Conservation (phyloP, 2,797 vertebrate species). For the Enteromius treurensis region DNA sequence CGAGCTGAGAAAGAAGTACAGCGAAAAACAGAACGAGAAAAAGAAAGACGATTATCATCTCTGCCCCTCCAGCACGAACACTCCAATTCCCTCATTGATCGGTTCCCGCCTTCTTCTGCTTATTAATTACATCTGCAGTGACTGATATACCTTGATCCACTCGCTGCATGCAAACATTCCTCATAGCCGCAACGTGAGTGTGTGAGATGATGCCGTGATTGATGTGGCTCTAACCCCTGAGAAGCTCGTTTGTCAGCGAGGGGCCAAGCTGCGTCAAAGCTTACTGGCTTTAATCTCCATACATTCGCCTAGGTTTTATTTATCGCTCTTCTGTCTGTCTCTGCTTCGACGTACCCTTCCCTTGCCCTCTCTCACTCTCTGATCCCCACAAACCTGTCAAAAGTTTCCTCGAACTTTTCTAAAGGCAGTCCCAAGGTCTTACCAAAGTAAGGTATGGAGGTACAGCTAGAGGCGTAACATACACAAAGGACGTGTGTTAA, state of each 20-base stretch:
- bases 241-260: conserved; percentile 54
- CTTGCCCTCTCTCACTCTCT: conserved; percentile 23
- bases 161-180: conserved; percentile 50
- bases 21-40: conserved; percentile 20
- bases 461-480: conserved; percentile 28
- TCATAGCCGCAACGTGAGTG: conserved; percentile 25
- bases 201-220: conserved; percentile 46
- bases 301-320: conserved; percentile 47
- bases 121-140: conserved; percentile 59
- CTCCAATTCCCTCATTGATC: conserved; percentile 57
- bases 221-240: conserved; percentile 45
- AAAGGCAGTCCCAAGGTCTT: conserved; percentile 36
- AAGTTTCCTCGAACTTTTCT: conserved; percentile 32
- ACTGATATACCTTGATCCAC: conserved; percentile 48
- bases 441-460: not conserved
- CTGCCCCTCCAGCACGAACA: conserved; percentile 35
- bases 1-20: conserved; percentile 6
- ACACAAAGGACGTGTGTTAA: conserved; percentile 48
- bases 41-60: conserved; percentile 49
- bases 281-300: conserved; percentile 52
- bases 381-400: conserved; percentile 1
- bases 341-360: not conserved
- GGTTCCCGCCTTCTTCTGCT: conserved; percentile 40
- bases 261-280: conserved; percentile 49
- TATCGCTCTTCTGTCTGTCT: conserved; percentile 36